phyloP scores from a whole-genome alignment of 2,113 vertebrate genomes.

The Phyllostomus discolor region DNA sequence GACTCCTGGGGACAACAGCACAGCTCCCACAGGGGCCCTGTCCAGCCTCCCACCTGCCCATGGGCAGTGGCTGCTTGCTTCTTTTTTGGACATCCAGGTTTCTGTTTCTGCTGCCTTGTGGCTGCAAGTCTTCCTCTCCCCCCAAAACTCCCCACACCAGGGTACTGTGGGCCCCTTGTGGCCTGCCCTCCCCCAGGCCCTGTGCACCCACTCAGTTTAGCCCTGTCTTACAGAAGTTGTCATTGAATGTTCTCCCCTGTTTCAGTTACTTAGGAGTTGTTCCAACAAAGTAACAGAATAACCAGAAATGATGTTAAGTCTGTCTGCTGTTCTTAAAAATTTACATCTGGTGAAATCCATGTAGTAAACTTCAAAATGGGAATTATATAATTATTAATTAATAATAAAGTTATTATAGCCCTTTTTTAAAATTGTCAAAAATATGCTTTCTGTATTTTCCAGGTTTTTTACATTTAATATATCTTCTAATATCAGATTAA shows the following conservation, averaged over 20 bases:
- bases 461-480: not conserved
- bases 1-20: not conserved
- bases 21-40: accelerated
- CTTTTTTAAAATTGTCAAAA: not conserved
- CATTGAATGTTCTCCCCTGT: not conserved
- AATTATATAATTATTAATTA: not conserved
- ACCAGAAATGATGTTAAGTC: not conserved
- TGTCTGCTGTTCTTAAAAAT: not conserved
- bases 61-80: too few relatives aligned
- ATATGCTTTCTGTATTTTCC: not conserved
- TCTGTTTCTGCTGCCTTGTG: not conserved
- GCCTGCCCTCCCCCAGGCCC: not conserved
- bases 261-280: not conserved
- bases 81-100: not conserved
- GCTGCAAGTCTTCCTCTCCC: not conserved
- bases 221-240: not conserved
- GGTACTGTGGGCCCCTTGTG: not conserved
- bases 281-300: not conserved
- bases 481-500: not conserved
- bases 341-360: not conserved
- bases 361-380: too few relatives aligned
- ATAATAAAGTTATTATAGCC: not conserved
- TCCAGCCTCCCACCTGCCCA: not conserved
- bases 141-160: not conserved
- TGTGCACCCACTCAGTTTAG: not conserved